Evolutionary conservation across 2,113 vertebrate species (phyloP), one percentile per base, ranked within the genome.

Genomic region (Zapus hudsonius): DNA sequence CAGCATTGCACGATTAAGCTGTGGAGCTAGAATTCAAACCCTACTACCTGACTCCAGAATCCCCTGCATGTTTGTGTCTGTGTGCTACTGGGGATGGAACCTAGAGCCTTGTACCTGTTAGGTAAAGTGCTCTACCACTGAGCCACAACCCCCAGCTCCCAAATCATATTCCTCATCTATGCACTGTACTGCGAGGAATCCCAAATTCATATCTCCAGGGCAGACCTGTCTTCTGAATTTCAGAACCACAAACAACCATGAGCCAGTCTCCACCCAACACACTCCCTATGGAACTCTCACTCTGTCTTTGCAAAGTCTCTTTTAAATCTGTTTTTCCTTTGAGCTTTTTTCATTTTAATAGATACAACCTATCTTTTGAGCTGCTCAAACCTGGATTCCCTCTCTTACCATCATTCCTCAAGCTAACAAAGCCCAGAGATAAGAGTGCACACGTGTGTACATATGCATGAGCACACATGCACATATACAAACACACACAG

Each of bases 401-500:
- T 16, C 40, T 86, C 85, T 70, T n/a, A 0, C 78, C 23, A 74
- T 29, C 55, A 61, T 52, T 75, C 78, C 75, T 36, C 2, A 27
- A 42, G 7, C n/a, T 64, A 73, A 66, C 6, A 82, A 94, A 84
- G 19, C n/a, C 33, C 36, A 75, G 17, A 55, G 55, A 67, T 44
- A 55, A 38, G 8, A 12, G 13, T 5, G 0, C 15, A 29, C 23
- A 40, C 2, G 22, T 20, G n/a, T 10, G 0, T 3, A 36, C 36
- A n/a, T 33, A 27, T 55, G 25, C 2, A 8, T 31, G 38, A 15
- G 2, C 20, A 47, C 55, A 63, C 15, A 55, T 8, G 38, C 20
- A 63, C 5, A n/a, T 3, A 36, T 12, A 47, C 47, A 47, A 7
- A 47, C 47, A 47, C 47, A 47, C 47, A 47, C 47, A 1, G 17